Conservation (phyloP, 1,140 invertebrate genomes). For the Danaus melanippus region DNA sequence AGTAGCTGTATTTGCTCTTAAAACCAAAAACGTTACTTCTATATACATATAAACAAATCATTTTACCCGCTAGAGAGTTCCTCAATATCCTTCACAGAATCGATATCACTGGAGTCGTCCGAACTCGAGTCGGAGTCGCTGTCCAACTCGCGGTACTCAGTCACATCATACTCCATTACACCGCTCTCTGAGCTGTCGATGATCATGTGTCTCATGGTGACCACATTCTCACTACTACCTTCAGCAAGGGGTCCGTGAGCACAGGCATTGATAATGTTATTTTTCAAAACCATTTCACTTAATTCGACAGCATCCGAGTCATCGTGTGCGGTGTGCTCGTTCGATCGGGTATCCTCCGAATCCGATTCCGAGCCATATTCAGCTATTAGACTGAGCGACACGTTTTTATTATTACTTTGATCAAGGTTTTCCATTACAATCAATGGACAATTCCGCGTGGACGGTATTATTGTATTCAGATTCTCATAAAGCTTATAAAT, state of each 20-base stretch:
- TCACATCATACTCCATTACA: slow-evolving; percentile 56
- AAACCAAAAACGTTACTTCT: neutral
- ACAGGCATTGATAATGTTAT: slow-evolving; percentile 68
- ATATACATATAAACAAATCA: slow-evolving; percentile 13
- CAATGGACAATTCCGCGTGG: slow-evolving; percentile 30
- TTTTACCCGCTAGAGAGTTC: slow-evolving; percentile 53
- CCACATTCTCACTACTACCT: slow-evolving; percentile 28
- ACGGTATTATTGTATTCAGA: slow-evolving; percentile 16
- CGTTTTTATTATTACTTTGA: slow-evolving; percentile 60
- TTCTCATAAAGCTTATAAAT: too few relatives aligned
- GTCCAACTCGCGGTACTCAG: slow-evolving; percentile 52
- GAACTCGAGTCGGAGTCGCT: slow-evolving; percentile 47
- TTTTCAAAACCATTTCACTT: slow-evolving; percentile 66
- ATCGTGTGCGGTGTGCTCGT: slow-evolving; percentile 45
- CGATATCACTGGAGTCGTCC: slow-evolving; percentile 58
- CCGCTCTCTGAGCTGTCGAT: slow-evolving; percentile 55
- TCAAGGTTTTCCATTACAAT: slow-evolving; percentile 58
- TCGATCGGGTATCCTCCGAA: slow-evolving; percentile 48
- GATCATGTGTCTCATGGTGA: slow-evolving; percentile 52
- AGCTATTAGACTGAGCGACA: slow-evolving; percentile 59
- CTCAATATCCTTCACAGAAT: slow-evolving; percentile 57
- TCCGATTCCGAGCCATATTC: slow-evolving; percentile 64
- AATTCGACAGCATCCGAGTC: slow-evolving; percentile 57
- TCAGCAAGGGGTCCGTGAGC: slow-evolving; percentile 57
- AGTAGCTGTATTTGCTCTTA: too few relatives aligned